A percentile compares a stretch with the other conserved stretches of the same genome.
phyloP scores from a whole-genome alignment of 64 coral and sea anemone species.

The Pocillopora damicornis region DNA sequence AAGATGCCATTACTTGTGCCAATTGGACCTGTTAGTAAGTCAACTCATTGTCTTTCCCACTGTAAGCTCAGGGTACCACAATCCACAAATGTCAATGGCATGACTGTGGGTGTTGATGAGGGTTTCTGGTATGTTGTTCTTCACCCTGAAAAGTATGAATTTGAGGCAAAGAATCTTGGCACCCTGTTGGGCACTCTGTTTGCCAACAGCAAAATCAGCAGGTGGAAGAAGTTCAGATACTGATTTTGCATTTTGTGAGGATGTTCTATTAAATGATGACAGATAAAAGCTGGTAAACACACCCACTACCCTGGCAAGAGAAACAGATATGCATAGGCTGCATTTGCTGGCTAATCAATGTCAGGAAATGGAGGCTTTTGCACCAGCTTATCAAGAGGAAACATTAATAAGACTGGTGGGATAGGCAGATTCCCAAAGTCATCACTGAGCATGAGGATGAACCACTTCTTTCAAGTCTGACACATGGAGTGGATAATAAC shows the following conservation, averaged over 20 bases:
- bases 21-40: slow-evolving; percentile 44
- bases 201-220: not conserved
- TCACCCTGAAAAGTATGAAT: slow-evolving; percentile 12
- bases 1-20: slow-evolving; percentile 14
- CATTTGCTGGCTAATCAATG: slow-evolving; percentile 11
- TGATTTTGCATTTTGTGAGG: slow-evolving; percentile 56
- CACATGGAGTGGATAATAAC: no score
- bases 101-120: not conserved
- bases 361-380: no score
- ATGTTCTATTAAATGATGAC: no score
- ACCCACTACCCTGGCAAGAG: not conserved
- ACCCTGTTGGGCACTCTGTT: slow-evolving; percentile 8
- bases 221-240: slow-evolving; percentile 14
- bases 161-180: slow-evolving; percentile 53
- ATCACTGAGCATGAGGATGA: no score
- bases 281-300: not conserved
- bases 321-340: slow-evolving; percentile 27
- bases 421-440: no score
- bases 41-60: slow-evolving; percentile 3
- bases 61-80: slow-evolving; percentile 36
- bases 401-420: no score
- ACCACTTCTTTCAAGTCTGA: no score
- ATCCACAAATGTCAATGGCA: not conserved
- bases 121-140: not conserved
- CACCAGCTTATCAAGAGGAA: no score